Evolutionary conservation across 2,113 vertebrate genomes (phyloP), one percentile per base, ranked within the genome.

Genomic region (Abramis brama): DNA sequence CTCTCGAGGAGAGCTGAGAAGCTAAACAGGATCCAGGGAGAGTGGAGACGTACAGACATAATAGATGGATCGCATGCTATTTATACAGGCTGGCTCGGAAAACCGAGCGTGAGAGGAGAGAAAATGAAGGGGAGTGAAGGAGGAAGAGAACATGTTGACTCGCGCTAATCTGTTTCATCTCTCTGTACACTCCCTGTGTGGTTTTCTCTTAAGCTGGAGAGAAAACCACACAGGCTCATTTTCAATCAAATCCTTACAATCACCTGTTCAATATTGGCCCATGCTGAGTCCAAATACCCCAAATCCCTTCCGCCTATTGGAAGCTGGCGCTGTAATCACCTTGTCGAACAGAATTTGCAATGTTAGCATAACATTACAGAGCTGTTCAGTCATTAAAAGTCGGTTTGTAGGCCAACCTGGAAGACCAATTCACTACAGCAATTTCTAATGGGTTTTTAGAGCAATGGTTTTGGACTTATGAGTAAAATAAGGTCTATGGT

Each of bases 1-100:
- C 79, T 81, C 39, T 30, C 6, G 8, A 33, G 47, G 30, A 52
- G 45, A 66, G 57, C 70, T 43, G 13, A 45, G 33, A 71, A 74
- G 68, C 52, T 57, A 75, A 73, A 85, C 83, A 85, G 59, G 11
- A 77, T n/a, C 25, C 57, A 9, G 39, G 78, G 57, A 76, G 11
- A 62, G 73, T 62, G 73, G 73, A 75, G 73, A 84, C 7, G 36
- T 5, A 62, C 39, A 78, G 47, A 79, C 84, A 79, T 70, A 33
- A 85, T 75, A 52, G 73, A 85, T 85, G 47, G 27, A 68, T 77
- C 23, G 43, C 19, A 17, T 68, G 47, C 74, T 85, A 68, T 79
- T 70, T 85, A 70, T 70, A 68, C 47, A 70, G 15, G 15, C 23
- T 79, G 85, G 52, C 77, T 81, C 27, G 39, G 68, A 86, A 80